Percentiles rank a stretch among this genome's conserved stretches.
phyloP scores from a whole-genome alignment of 2,113 vertebrate genomes.

The Pseudolaguvia tuberculata region DNA sequence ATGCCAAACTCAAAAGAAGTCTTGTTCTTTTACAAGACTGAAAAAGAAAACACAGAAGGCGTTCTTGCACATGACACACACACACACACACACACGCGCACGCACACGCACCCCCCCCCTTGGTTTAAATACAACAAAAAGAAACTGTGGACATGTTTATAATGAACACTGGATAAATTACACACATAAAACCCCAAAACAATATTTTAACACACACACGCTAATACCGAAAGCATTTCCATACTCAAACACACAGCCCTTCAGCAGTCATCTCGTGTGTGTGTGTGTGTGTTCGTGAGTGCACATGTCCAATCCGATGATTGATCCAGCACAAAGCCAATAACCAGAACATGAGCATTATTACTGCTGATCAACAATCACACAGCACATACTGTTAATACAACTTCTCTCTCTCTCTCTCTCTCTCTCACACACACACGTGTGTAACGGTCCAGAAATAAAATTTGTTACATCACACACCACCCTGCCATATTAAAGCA shows the following conservation, averaged over 20 bases:
- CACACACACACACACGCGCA: conserved; percentile 10
- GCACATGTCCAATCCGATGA: background rate
- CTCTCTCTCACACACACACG: background rate
- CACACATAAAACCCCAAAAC: background rate
- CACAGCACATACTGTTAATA: conserved; percentile 62
- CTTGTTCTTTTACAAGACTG: conserved; percentile 4
- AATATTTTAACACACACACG: background rate
- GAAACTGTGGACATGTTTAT: conserved; percentile 34
- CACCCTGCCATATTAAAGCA: conserved; percentile 17
- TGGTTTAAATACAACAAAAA: conserved; percentile 38
- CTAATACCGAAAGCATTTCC: conserved; percentile 1
- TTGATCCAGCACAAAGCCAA: background rate
- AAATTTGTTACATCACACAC: background rate
- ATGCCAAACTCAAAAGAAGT: conserved; percentile 7
- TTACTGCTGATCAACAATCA: conserved; percentile 56
- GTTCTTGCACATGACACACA: conserved; percentile 11
- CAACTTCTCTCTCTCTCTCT: conserved; percentile 18
- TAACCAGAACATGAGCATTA: conserved; percentile 55
- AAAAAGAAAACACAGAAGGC: conserved; percentile 10
- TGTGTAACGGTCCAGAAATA: background rate
- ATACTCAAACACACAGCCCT: background rate
- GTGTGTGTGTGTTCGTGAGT: background rate
- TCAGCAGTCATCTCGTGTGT: background rate
- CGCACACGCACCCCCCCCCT: conserved; percentile 37
- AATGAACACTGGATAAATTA: conserved; percentile 33